Evolutionary conservation across 2,888 invertebrate genomes (phyloP), one percentile per base, ranked within the genome.

Genomic region (Erebia epiphron): DNA sequence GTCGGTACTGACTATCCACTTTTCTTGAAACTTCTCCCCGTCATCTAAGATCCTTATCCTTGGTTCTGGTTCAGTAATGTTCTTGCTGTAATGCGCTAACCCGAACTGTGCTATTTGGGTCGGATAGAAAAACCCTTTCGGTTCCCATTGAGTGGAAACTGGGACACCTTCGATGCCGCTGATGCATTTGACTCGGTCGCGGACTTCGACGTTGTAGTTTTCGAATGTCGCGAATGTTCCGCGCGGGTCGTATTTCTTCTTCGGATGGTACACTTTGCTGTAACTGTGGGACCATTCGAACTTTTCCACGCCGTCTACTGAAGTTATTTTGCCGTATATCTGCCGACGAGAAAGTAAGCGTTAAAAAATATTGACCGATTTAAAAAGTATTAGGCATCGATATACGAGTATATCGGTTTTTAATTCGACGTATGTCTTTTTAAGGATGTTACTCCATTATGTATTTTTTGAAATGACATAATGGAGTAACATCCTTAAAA

Each of bases 21-120:
- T 94, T 67, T 95, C 95, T 70, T 94, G 87, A 80, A 94, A 89
- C 75, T 93, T 94, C 78, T 97, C 96, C 0, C 96, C 96, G 83
- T 98, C 97, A 79, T 98, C 98, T 10, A 98, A 78, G 0, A 87
- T 72, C 63, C 95, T 95, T 74, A 95, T 92, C 63, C 96, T 94
- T 0, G 98, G 97, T 77, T 97, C 96, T 0, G 96, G 96, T 80
- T 98, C 98, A 0, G 97, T 97, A 14, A 99, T 90, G 87, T 98
- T 97, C 88, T 99, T 99, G 88, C 98, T 98, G 88, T 98, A 99
- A 90, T 99, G 99, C 11, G 99, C 98, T 70, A 99, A 90, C 0
- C 98, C 99, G 87, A 98, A 99, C 88, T 99, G 99, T 8, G 99
- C 99, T 77, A 99, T 99, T 92, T 99, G 99, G 1, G 99, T 99